Percentiles rank a stretch among this genome's conserved stretches.
phyloP scores from a whole-genome alignment of 2,888 invertebrate genomes.

The Polydrusus pterygomalis region DNA sequence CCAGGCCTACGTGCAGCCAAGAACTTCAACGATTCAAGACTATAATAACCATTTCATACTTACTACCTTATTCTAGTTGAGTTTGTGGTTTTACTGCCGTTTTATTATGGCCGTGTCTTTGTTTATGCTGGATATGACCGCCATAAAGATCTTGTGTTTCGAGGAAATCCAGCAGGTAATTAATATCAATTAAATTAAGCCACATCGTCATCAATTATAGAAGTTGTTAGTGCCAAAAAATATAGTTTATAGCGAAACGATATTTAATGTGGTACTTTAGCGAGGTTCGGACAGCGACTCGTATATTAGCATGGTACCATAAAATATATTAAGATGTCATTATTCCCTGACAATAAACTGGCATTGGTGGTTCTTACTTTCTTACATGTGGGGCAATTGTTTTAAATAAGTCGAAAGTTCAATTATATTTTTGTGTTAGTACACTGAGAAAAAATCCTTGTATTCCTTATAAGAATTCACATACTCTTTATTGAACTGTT shows the following conservation, averaged over 20 bases:
- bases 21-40: slow-evolving; percentile 18
- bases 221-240: slow-evolving; percentile 33
- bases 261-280: slow-evolving; percentile 25
- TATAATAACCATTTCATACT: slow-evolving; percentile 54
- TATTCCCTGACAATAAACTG: background rate
- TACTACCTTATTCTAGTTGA: slow-evolving; percentile 47
- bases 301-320: slow-evolving; percentile 8
- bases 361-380: background rate
- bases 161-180: slow-evolving; percentile 59
- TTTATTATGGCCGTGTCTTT: slow-evolving; percentile 51
- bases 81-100: slow-evolving; percentile 51
- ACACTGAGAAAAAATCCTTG: too few species aligned
- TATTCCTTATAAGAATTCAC: too few species aligned
- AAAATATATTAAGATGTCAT: slow-evolving; percentile 6
- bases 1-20: slow-evolving; percentile 24
- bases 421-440: too few species aligned
- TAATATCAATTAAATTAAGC: slow-evolving; percentile 62
- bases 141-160: slow-evolving; percentile 61
- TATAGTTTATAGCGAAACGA: slow-evolving; percentile 25
- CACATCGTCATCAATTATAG: slow-evolving; percentile 33
- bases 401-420: background rate
- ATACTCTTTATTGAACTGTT: too few species aligned
- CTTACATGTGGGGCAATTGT: too few species aligned
- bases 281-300: background rate
- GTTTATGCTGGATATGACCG: slow-evolving; percentile 45